Base-by-base conservation (phyloP, 2,797 vertebrate genomes). In the Syndactyla subalaris region DNA sequence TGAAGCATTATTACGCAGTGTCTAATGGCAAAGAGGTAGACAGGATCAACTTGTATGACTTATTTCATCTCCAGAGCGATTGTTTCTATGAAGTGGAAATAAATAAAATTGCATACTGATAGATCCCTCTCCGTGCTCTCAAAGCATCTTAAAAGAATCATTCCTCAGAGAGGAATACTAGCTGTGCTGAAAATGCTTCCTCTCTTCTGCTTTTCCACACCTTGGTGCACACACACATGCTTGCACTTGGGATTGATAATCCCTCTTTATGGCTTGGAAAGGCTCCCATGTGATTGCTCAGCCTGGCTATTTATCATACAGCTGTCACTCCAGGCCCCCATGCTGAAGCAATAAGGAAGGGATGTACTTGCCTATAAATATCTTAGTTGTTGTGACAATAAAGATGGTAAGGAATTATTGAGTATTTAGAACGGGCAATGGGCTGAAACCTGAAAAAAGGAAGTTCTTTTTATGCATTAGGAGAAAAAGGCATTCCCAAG, bases 361-460 rank as follows among this genome's bases (percentile, higher is more conserved):
- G 78, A 63, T 2, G 13, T 65, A 41, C 32, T 63, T 10, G 8
- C 36, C 73, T 91, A 34, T 84, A 91, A 90, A 66, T 92, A 96
- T 19, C 41, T 59, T 67, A 73, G 18, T 41, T 52, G 17, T 16
- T 65, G 23, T 16, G 73, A 55, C 39, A 78, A 30, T 65, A 81
- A 91, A 54, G 58, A 48, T 72, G 29, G 57, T 38, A 20, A 91
- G 80, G 65, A 93, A 55, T 78, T 77, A 85, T 6, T 71, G 63
- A 65, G 27, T 84, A 26, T 55, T 76, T 92, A 93, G 87, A 96
- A 57, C 43, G 45, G 52, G 55, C 81, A 73, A 61, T n/a, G 65
- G 38, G 57, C 43, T 59, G 58, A 82, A 92, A 92, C 21, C 90
- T 65, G 61, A 90, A 94, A 74, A 79, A 91, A 87, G 24, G 58